A percentile compares a stretch with the other conserved stretches of the same genome.
Conservation (phyloP, 2,888 invertebrate species). For the Lasioglossum villosulum region DNA sequence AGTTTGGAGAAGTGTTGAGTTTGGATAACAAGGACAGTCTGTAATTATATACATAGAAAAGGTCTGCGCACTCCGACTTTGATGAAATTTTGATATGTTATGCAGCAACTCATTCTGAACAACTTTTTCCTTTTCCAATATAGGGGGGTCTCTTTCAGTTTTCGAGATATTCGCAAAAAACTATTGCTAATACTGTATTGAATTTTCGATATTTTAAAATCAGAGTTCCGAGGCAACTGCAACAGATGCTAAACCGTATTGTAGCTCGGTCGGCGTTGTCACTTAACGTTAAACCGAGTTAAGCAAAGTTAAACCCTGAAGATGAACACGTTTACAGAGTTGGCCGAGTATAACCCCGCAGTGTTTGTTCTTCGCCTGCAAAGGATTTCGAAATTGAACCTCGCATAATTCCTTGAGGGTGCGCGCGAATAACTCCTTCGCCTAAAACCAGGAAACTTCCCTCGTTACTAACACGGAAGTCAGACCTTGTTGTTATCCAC, state of each 20-base stretch:
- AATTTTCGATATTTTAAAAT: no score
- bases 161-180: no score
- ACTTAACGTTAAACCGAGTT: constrained; percentile 28
- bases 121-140: no score
- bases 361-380: constrained; percentile 13
- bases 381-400: constrained; percentile 25
- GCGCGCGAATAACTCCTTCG: neutral
- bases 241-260: neutral
- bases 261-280: neutral
- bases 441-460: neutral
- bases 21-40: neutral
- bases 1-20: neutral
- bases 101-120: no score
- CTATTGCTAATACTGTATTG: no score
- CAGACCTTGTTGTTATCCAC: neutral
- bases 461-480: neutral
- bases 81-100: no score
- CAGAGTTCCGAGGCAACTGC: neutral
- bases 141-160: no score
- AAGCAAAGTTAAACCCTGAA: constrained; percentile 26
- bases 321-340: constrained; percentile 12
- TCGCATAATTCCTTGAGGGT: constrained; percentile 3
- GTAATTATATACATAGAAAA: no score
- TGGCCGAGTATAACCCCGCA: constrained; percentile 17
- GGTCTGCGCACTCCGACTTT: no score